phyloP scores from a whole-genome alignment of 2,113 vertebrate genomes.

The Salvelinus alpinus region DNA sequence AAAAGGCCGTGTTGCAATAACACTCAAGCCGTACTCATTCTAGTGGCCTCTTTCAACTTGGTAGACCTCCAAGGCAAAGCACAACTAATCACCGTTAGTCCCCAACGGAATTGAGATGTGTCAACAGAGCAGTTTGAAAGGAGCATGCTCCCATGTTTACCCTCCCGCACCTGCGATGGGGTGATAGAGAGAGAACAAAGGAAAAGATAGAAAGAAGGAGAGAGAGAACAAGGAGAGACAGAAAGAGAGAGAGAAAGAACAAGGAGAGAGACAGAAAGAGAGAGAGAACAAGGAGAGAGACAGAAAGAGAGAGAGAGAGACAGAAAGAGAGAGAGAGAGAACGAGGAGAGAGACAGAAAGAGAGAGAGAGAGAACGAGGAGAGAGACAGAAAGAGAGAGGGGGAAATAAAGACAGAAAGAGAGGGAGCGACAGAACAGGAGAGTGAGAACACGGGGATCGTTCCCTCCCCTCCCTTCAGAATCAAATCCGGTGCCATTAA shows the following conservation, averaged over 20 bases:
- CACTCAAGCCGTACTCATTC: background rate
- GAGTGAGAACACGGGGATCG: background rate
- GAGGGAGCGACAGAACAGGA: background rate
- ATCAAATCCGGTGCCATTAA: constrained; percentile 54
- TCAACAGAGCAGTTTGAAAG: constrained; percentile 44
- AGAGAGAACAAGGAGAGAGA: background rate
- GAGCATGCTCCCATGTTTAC: constrained; percentile 38
- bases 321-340: too few species aligned
- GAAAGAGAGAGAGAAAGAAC: constrained; percentile 14
- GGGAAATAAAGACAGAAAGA: constrained; percentile 1
- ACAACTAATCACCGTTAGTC: constrained; percentile 14
- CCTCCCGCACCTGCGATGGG: constrained; percentile 44
- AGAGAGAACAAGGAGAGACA: background rate
- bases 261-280: too few species aligned
- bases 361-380: background rate
- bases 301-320: too few species aligned
- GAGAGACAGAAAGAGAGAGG: background rate
- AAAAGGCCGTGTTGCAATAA: background rate
- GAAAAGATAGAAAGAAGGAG: constrained; percentile 5
- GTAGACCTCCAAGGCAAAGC: constrained; percentile 15
- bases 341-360: too few species aligned
- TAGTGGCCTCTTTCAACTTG: constrained; percentile 15
- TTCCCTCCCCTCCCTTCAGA: constrained; percentile 11
- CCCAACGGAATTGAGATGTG: constrained; percentile 35
- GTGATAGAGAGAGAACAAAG: constrained; percentile 7